Base-by-base conservation (phyloP, 1,140 invertebrate species). In the Doryteuthis pealeii region DNA sequence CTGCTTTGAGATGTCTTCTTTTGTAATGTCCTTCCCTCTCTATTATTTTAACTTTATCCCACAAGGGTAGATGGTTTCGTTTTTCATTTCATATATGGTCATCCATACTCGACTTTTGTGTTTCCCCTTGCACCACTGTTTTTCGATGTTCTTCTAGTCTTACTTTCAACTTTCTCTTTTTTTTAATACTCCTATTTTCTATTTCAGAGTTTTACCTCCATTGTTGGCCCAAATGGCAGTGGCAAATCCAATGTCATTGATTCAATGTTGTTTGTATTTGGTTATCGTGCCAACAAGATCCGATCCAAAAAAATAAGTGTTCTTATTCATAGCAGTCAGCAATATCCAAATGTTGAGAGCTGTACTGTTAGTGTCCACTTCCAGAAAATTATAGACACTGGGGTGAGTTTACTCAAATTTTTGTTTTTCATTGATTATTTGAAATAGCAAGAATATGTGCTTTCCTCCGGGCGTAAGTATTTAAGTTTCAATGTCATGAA, bases 241-340 rank as follows among this genome's bases (percentile, higher is more conserved):
- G 98, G 98, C 0, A 99, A 99, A 85, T 98, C 96, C 77, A 99
- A 99, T 89, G 96, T 99, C 0, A 99, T 99, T 81, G 98, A 99
- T 88, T 97, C 98, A 0, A 95, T 99, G 93, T 89, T 99, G 76
- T 99, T 99, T 91, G 98, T 99, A 0, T 99, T 99, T 91, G 97
- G 97, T 12, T 99, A 97, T 87, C 85, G 97, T 82, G 96, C 98
- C 0, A 93, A 92, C 69, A 98, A 98, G 88, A 97, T 99, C 75
- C 91, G 98, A 54, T 96, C 95, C 0, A 99, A 99, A 88, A 99
- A 99, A 86, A 90, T 99, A 6, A 95, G 94, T 3, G 93, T 94
- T 1, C 85, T 99, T 0, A 93, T 99, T 78, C 98, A 99, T 83
- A 96, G 96, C 80, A 99, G 97, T n/a, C 93, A 93, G 76, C 90